Percentiles rank a stretch among this genome's conserved stretches.
These are phyloP conservation scores for Lithobius niger DNA, from an alignment of 1,140 invertebrate genomes.

Conservation along the genomic window DNA sequence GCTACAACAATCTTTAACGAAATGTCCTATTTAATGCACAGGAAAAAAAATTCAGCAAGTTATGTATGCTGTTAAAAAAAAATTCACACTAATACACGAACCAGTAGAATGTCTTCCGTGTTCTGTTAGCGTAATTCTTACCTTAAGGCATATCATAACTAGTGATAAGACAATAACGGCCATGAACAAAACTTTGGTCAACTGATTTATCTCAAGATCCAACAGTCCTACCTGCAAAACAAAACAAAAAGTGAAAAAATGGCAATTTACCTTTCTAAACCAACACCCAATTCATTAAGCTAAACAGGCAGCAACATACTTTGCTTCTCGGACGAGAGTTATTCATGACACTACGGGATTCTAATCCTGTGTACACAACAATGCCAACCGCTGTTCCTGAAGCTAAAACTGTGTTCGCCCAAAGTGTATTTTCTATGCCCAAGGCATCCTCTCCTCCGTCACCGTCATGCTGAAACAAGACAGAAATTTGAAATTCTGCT, in stretches of 20 bases:
- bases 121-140: no score
- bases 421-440: constrained; percentile 92
- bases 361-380: constrained; percentile 91
- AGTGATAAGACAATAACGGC: constrained; percentile 81
- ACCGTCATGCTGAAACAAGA: constrained; percentile 41
- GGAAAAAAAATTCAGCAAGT: constrained; percentile 12
- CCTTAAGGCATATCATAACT: constrained; percentile 88
- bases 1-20: no score
- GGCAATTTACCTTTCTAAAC: constrained; percentile 22
- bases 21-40: no score
- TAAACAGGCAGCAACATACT: constrained; percentile 24
- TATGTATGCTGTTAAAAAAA: no score
- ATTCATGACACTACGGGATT: constrained; percentile 97
- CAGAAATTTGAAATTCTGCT: constrained; percentile 4
- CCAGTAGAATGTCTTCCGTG: no score
- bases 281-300: constrained; percentile 1
- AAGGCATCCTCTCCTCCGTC: constrained; percentile 61
- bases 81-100: no score
- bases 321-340: constrained; percentile 89
- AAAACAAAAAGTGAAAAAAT: not conserved
- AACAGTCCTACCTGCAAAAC: constrained; percentile 59
- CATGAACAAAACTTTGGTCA: constrained; percentile 88
- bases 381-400: constrained; percentile 86
- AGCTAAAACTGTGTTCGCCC: constrained; percentile 96
- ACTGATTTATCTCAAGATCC: constrained; percentile 88